phyloP scores from a whole-genome alignment of 2,113 vertebrate genomes.

The Apeltes quadracus region DNA sequence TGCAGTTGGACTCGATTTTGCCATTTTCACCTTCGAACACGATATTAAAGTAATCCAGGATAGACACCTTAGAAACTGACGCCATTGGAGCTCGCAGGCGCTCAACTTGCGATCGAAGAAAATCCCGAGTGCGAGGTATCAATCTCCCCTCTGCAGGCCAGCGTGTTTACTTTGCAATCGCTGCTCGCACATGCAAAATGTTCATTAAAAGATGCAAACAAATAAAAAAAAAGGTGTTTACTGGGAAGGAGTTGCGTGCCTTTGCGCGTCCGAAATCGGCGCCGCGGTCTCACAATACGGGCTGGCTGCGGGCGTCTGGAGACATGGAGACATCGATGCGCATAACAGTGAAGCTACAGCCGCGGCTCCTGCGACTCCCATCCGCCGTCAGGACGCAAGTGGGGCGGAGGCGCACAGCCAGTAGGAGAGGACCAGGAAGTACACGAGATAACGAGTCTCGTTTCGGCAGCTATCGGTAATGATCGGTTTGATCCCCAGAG shows the following conservation, averaged over 20 bases:
- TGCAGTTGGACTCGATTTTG: constrained; percentile 85
- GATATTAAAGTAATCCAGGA: constrained; percentile 85
- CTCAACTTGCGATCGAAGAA: constrained; percentile 63
- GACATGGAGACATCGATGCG: constrained; percentile 46
- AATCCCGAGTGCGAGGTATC: constrained; percentile 41
- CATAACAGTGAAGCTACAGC: constrained; percentile 40
- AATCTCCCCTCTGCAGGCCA: constrained; percentile 54
- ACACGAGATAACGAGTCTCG: constrained; percentile 46
- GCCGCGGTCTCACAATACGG: constrained; percentile 24
- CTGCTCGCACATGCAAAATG: constrained; percentile 30
- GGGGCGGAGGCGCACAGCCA: constrained; percentile 15
- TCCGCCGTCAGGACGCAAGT: constrained; percentile 49
- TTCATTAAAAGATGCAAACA: constrained; percentile 32
- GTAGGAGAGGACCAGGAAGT: constrained; percentile 66
- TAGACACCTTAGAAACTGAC: constrained; percentile 83
- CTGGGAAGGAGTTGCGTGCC: constrained; percentile 32
- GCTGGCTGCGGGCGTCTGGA: constrained; percentile 55
- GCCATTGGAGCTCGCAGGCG: constrained; percentile 75
- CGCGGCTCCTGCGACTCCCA: constrained; percentile 47
- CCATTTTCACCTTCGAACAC: constrained; percentile 86
- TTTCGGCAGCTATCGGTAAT: constrained; percentile 56
- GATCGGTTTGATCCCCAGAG: constrained; percentile 37
- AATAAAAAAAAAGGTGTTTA: constrained; percentile 28
- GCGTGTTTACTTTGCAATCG: constrained; percentile 63
- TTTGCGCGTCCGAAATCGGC: constrained; percentile 37